These are phyloP conservation scores for Drosophila austrosaltans DNA, from an alignment of 2,888 invertebrate genomes.

Conservation along the genomic window DNA sequence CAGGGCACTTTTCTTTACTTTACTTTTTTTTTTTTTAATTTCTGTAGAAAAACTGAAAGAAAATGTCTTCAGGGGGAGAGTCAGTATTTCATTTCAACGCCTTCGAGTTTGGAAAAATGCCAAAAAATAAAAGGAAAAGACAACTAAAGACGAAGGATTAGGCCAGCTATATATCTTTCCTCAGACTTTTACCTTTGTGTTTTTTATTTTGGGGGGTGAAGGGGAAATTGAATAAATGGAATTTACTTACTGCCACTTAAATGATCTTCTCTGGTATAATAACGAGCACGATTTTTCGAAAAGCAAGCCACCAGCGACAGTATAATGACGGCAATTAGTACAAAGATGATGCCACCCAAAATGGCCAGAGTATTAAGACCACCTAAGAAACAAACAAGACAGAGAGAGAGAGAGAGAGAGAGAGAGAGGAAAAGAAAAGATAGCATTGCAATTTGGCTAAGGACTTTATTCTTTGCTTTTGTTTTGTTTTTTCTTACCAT, in stretches of 20 bases:
- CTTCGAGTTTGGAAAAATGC: constrained; percentile 54
- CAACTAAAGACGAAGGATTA: constrained; percentile 26
- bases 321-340: constrained; percentile 82
- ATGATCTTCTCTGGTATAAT: constrained; percentile 91
- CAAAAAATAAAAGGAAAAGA: constrained; percentile 24
- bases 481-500: constrained; percentile 80
- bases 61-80: constrained; percentile 19
- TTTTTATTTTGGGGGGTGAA: constrained; percentile 12
- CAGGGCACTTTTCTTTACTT: constrained; percentile 57
- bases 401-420: background rate
- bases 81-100: constrained; percentile 58
- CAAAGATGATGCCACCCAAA: constrained; percentile 83
- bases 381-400: constrained; percentile 80
- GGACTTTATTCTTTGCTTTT: background rate
- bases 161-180: constrained; percentile 3
- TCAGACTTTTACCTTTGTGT: constrained; percentile 16
- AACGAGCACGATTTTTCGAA: constrained; percentile 88
- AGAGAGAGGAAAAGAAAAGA: background rate
- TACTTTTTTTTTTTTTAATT: constrained; percentile 43
- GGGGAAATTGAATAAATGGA: constrained; percentile 37
- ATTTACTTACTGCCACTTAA: constrained; percentile 80
- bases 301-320: constrained; percentile 85
- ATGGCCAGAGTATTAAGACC: constrained; percentile 84
- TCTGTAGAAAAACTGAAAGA: constrained; percentile 29
- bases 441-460: background rate